phyloP scores from a whole-genome alignment of 2,888 invertebrate species.

The Deilephila elpenor region DNA sequence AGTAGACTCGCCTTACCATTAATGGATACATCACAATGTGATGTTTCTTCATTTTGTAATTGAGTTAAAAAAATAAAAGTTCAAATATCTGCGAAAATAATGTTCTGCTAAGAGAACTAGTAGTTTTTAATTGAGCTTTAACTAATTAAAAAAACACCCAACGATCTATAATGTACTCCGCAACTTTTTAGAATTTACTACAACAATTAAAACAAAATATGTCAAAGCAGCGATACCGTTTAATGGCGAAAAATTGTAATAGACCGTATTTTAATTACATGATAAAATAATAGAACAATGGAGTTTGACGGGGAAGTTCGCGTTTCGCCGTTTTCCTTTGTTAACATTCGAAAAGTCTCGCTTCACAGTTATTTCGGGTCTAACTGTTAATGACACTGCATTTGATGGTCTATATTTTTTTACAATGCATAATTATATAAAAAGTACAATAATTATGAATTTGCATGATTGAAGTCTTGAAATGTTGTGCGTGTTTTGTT shows the following conservation, averaged over 20 bases:
- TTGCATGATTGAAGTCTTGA: no score
- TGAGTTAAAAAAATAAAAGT: no score
- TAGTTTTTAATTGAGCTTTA: no score
- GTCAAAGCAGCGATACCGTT: not conserved
- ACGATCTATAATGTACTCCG: not conserved
- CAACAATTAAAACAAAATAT: not conserved
- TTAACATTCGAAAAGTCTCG: slow-evolving; percentile 61
- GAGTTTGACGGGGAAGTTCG: slow-evolving; percentile 50
- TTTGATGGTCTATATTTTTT: slow-evolving; percentile 30
- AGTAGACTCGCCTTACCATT: no score
- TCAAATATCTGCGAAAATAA: no score
- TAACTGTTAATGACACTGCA: slow-evolving; percentile 36
- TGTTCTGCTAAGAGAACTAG: no score
- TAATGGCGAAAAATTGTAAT: not conserved
- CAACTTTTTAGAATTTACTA: not conserved
- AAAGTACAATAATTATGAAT: no score
- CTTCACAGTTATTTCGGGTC: slow-evolving; percentile 50
- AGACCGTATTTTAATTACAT: slow-evolving; percentile 43
- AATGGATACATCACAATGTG: no score
- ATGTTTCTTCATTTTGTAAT: no score
- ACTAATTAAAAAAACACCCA: no score
- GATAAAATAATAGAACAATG: slow-evolving; percentile 40
- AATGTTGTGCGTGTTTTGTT: no score
- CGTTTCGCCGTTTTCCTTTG: slow-evolving; percentile 63
- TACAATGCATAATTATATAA: not conserved